These are phyloP conservation scores for Nettapus auritus DNA, from an alignment of 2,113 vertebrate species.

Conservation along the genomic window DNA sequence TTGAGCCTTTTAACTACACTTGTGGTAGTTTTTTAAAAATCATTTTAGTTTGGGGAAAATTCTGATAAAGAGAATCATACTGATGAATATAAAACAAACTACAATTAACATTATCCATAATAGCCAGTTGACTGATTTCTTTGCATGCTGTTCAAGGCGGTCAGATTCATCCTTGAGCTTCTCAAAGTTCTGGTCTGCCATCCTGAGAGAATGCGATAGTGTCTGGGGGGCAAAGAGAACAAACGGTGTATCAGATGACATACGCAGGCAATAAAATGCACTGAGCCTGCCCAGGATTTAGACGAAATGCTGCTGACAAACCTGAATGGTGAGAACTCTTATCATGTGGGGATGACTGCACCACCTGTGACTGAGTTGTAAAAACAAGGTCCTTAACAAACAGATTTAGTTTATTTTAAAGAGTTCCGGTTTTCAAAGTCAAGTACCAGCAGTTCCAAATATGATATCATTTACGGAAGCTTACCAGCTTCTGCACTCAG, in stretches of 20 bases:
- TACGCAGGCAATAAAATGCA: neutral
- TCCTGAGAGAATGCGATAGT: slow-evolving; percentile 89
- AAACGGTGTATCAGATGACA: neutral
- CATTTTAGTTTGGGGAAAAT: slow-evolving; percentile 93
- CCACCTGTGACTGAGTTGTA: neutral
- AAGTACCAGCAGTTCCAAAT: neutral
- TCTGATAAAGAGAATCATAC: slow-evolving; percentile 97
- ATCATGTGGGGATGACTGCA: neutral
- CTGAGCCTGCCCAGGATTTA: neutral
- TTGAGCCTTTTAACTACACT: neutral
- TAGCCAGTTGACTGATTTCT: slow-evolving; percentile 98
- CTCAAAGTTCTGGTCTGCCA: slow-evolving; percentile 95
- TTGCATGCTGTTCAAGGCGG: slow-evolving; percentile 92
- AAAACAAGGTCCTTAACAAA: neutral
- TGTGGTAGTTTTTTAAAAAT: slow-evolving; percentile 1
- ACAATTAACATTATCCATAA: slow-evolving; percentile 95
- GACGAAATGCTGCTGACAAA: neutral
- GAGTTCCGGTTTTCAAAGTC: neutral
- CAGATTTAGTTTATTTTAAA: neutral
- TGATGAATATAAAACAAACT: slow-evolving; percentile 95
- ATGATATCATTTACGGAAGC: neutral
- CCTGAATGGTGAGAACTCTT: neutral
- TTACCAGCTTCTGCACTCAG: neutral
- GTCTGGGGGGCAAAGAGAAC: slow-evolving; percentile 77
- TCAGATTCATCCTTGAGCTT: slow-evolving; percentile 95